Evolutionary conservation across 2,113 vertebrate species (phyloP).

Genomic region (Neodon shergylaensis): DNA sequence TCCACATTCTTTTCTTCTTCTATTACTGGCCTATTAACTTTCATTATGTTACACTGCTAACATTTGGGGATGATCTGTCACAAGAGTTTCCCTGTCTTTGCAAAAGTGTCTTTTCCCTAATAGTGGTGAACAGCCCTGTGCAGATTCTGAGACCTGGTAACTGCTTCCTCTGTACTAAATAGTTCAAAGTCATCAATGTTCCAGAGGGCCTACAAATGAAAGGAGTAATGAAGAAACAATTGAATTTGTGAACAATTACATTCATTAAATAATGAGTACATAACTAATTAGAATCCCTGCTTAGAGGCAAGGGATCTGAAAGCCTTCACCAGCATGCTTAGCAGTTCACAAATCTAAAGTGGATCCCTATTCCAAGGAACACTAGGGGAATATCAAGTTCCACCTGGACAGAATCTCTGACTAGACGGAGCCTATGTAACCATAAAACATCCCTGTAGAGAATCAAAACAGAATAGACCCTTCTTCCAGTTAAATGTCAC

Average conservation of each 20-base stretch:
- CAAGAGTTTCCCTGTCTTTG: not conserved
- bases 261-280: conserved; percentile 62
- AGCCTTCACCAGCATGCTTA: conserved; percentile 25
- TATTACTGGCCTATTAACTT: conserved; percentile 16
- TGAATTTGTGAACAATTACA: conserved; percentile 64
- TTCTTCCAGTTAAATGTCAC: not conserved
- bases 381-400: not conserved
- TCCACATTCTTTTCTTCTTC: not conserved
- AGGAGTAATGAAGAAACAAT: conserved; percentile 63
- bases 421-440: not conserved
- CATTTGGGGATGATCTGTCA: not conserved
- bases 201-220: conserved; percentile 59
- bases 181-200: conserved; percentile 55
- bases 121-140: not conserved
- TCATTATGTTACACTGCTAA: not conserved
- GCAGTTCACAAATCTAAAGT: conserved; percentile 57
- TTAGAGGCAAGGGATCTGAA: conserved; percentile 37
- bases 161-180: conserved; percentile 27
- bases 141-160: conserved; percentile 38
- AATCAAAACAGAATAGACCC: not conserved
- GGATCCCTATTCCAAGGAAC: conserved; percentile 6
- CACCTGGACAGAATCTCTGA: not conserved
- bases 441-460: not conserved
- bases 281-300: conserved; percentile 60
- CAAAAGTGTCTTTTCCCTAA: not conserved